Conservation (phyloP, 2,113 vertebrate genomes). For the Oxygymnocypris stewartii region DNA sequence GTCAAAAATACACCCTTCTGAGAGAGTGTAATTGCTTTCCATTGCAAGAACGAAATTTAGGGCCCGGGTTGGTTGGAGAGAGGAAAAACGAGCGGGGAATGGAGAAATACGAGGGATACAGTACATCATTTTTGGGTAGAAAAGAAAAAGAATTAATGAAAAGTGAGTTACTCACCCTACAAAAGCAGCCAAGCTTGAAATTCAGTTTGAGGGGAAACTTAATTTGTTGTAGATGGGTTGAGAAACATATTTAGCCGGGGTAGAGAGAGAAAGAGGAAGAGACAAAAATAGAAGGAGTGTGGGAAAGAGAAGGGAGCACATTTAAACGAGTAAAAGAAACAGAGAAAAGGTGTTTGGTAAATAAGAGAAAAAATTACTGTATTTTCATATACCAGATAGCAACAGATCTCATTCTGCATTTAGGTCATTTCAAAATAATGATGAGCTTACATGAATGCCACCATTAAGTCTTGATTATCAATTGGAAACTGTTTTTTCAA, state of each 20-base stretch:
- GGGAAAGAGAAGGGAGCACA: background rate
- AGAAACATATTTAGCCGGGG: slow-evolving; percentile 93
- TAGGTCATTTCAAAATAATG: background rate
- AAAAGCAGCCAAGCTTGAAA: slow-evolving; percentile 95
- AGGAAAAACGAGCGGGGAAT: slow-evolving; percentile 73
- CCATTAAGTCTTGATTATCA: background rate
- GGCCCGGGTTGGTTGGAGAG: slow-evolving; percentile 63
- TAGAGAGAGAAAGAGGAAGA: slow-evolving; percentile 52
- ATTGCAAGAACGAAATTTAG: slow-evolving; percentile 82
- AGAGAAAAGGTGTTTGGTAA: slow-evolving; percentile 65
- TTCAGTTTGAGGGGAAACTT: slow-evolving; percentile 95
- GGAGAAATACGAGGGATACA: slow-evolving; percentile 74
- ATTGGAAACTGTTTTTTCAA: too few species aligned
- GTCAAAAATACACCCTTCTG: slow-evolving; percentile 94
- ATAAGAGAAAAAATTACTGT: slow-evolving; percentile 67
- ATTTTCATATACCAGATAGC: slow-evolving; percentile 70
- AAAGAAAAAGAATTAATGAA: slow-evolving; percentile 94
- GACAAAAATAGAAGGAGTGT: slow-evolving; percentile 5
- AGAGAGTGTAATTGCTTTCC: slow-evolving; percentile 95
- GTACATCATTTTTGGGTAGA: slow-evolving; percentile 87
- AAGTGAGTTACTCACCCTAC: slow-evolving; percentile 89
- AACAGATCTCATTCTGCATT: slow-evolving; percentile 48
- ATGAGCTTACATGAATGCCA: slow-evolving; percentile 55
- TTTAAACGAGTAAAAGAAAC: slow-evolving; percentile 39
- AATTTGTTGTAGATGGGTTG: slow-evolving; percentile 97